Base-by-base conservation (phyloP, 2,113 vertebrate species). In the Macquaria ambigua region DNA sequence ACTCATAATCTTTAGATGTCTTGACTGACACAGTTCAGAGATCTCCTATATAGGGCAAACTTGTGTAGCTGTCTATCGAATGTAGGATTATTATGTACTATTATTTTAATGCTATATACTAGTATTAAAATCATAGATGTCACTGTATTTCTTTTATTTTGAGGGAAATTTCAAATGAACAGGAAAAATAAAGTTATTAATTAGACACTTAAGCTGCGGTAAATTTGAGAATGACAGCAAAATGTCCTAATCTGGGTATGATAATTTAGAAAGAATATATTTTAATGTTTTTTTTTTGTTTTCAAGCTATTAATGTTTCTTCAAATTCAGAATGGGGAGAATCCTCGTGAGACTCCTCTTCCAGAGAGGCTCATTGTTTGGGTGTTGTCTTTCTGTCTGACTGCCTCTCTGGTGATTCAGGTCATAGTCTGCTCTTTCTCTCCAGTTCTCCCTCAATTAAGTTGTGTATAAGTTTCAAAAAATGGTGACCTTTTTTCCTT, bases 401-500 rank as follows among this genome's bases (percentile, higher is more conserved):
- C 63, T 5, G 61, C n/a, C 31, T 81, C 12, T 50, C 9, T 48
- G 31, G 3, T 53, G 39, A 78, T 59, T 53, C 20, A 10, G 37
- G 31, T 77, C 79, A 56, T 1, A 20, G 56, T 71, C 56, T 69
- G 64, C n/a, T 58, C 41, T 76, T 76, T 83, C 23, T 37, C n/a
- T 86, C 37, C 58, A 28, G 0, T 55, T 81, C 28, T 67, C 71
- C 69, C 62, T 77, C 80, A 69, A 31, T 84, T 82, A 66, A 84
- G 12, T 68, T 56, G 12, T 21, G 68, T 78, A 55, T n/a, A 61
- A 67, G 23, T 66, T 41, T 79, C 3, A 75, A 71, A 61, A 52
- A 83, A 83, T 39, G 14, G 52, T 78, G 84, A 89, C 86, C 84
- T 89, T 89, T 87, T 31, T 23, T 55, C 59, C 41, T 6, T 55